Evolutionary conservation across 2,888 invertebrate species (phyloP).

Genomic region (Drosophila quinaria): DNA sequence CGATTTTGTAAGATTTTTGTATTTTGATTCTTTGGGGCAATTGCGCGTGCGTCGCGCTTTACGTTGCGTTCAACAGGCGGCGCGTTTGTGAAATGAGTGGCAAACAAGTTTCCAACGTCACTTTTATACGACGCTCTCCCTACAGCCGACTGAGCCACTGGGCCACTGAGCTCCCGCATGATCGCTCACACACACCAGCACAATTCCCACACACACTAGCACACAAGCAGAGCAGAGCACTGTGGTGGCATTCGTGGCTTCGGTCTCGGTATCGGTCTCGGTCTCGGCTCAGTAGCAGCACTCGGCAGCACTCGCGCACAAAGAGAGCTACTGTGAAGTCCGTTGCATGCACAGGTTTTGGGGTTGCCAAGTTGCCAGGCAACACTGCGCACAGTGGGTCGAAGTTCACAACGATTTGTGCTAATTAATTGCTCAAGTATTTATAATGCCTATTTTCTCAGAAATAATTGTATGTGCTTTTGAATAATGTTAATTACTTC

Average conservation of each 20-base stretch:
- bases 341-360: constrained; percentile 56
- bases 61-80: constrained; percentile 78
- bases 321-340: constrained; percentile 79
- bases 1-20: constrained; percentile 41
- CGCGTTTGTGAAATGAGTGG: constrained; percentile 85
- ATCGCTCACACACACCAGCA: constrained; percentile 51
- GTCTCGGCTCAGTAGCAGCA: constrained; percentile 70
- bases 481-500: background rate
- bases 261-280: constrained; percentile 63
- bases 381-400: constrained; percentile 56
- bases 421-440: constrained; percentile 30
- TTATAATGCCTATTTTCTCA: background rate
- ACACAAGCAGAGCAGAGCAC: constrained; percentile 1
- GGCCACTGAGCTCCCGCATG: constrained; percentile 74
- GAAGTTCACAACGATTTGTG: background rate
- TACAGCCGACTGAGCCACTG: constrained; percentile 31
- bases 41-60: constrained; percentile 66
- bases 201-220: constrained; percentile 31
- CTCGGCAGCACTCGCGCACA: constrained; percentile 65
- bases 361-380: constrained; percentile 55
- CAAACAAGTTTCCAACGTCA: constrained; percentile 84
- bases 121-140: constrained; percentile 83
- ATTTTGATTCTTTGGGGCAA: constrained; percentile 43
- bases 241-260: constrained; percentile 53
- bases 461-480: background rate